phyloP scores from a whole-genome alignment of 2,113 vertebrate species.

The Antennarius striatus region DNA sequence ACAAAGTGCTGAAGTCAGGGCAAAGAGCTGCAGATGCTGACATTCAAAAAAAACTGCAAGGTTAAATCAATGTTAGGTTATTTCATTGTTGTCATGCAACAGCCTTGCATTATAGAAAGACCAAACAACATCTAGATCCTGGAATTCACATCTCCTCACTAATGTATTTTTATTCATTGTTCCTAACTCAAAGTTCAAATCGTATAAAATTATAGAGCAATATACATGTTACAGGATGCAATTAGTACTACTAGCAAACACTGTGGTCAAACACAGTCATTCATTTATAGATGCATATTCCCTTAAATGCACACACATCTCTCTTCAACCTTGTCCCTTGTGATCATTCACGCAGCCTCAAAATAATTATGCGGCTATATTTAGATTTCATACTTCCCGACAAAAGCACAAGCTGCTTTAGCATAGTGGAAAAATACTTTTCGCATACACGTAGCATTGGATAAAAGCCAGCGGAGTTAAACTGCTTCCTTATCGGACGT shows the following conservation, averaged over 20 bases:
- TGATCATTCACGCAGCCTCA: neutral
- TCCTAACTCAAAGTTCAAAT: too few species aligned
- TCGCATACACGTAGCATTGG: neutral
- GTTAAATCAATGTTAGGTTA: slow-evolving; percentile 2
- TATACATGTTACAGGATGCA: too few species aligned
- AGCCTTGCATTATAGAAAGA: too few species aligned
- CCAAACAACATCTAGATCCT: too few species aligned
- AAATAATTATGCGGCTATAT: slow-evolving; percentile 17
- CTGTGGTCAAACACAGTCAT: too few species aligned
- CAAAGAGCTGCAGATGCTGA: slow-evolving; percentile 39
- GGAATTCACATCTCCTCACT: too few species aligned
- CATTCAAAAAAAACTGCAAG: slow-evolving; percentile 33
- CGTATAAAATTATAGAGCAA: too few species aligned
- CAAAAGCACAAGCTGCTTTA: slow-evolving; percentile 8
- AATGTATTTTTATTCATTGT: too few species aligned
- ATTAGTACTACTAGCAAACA: too few species aligned
- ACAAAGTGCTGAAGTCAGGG: slow-evolving; percentile 51
- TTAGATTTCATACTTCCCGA: slow-evolving; percentile 12
- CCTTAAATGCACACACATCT: neutral
- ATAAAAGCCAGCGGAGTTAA: neutral
- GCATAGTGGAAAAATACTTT: neutral
- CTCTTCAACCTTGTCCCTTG: neutral
- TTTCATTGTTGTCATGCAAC: too few species aligned
- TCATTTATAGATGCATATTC: too few species aligned
- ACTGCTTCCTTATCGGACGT: neutral